Evolutionary conservation across 2,888 invertebrate species (phyloP), one percentile per base, ranked within the genome.

Genomic region (Rhingia rostrata): DNA sequence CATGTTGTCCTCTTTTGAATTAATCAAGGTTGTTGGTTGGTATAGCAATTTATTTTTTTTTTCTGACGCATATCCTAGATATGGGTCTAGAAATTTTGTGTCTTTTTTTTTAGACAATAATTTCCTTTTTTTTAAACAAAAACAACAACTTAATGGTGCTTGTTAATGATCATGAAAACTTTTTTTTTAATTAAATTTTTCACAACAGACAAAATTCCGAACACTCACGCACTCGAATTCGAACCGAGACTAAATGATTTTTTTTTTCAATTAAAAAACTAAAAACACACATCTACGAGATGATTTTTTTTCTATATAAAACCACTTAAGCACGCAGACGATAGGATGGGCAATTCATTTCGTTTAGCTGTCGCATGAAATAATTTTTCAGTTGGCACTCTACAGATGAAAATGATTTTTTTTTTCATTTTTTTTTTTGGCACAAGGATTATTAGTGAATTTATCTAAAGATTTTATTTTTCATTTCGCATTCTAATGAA

Each of bases 241-340:
- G 33, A 58, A 64, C 43, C 56, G 51, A 81, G 69, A 64, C 39
- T 54, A 67, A 37, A 45, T 2, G 54, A 39, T 72, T 54, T 73
- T 47, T 35, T 6, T 49, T 33, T 64, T 58, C 30, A 12, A 41
- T 39, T 30, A 22, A 22, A 22, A 22, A 22, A 53, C 37, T 66
- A 43, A 51, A 33, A 66, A 49, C 43, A 67, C 53, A 64, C 45
- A 60, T 33, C 43, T 32, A 14, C 6, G 6, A 12, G 0, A 58
- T 30, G 30, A 35, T 43, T 60, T 75, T 53, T 51, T 54, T 35
- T 22, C 37, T 58, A 54, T 12, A 41, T 61, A 72, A 78, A 78
- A 83, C 67, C 73, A 73, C 83, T 83, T 83, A 79, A 67, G 64
- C 63, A 74, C 73, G 73, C 69, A 79, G 67, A 83, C 78, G 41